Evolutionary conservation across 2,888 invertebrate genomes (phyloP), one percentile per base, ranked within the genome.

Genomic region (Meloe dianella): DNA sequence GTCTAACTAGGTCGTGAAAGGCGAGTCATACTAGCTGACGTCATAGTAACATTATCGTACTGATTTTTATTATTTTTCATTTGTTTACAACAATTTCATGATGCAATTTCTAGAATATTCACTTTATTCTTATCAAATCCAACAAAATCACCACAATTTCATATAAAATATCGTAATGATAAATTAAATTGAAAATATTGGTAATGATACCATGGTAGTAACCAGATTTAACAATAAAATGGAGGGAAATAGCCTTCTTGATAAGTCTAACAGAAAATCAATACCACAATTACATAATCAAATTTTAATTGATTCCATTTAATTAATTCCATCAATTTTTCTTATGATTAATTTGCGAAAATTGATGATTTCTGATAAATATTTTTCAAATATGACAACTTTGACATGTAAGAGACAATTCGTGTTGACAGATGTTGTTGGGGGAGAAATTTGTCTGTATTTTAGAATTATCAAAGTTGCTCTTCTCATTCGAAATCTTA

Each of bases 351-450:
- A 7, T 5, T 32, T 3, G 10, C 4, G 6, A n/a, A 14, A n/a
- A 38, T 38, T 38, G 38, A n/a, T 14, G 3, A n/a, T 38, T 38
- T 38, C 10, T 38, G 38, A n/a, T 17, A 5, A 1, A 41, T 20
- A 51, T 51, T 51, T 17, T 41, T 51, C 22, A 22, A 51, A 51
- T 51, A 22, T 51, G 47, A 51, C 47, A 51, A 51, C 47, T 51
- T 51, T 51, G 47, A 51, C 47, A 22, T 20, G 47, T 51, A 12
- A 35, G 14, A 35, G 10, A n/a, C n/a, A 41, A 17, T 6, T n/a
- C 20, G 1, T 20, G 22, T 51, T 51, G 47, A 51, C 47, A 51
- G 47, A 20, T 51, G 22, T 32, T 7, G n/a, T n/a, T n/a, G n/a
- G n/a, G n/a, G n/a, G n/a, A n/a, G n/a, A n/a, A n/a, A n/a, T n/a